phyloP scores from a whole-genome alignment of 1,140 invertebrate species.

The Potamilus streckersoni region DNA sequence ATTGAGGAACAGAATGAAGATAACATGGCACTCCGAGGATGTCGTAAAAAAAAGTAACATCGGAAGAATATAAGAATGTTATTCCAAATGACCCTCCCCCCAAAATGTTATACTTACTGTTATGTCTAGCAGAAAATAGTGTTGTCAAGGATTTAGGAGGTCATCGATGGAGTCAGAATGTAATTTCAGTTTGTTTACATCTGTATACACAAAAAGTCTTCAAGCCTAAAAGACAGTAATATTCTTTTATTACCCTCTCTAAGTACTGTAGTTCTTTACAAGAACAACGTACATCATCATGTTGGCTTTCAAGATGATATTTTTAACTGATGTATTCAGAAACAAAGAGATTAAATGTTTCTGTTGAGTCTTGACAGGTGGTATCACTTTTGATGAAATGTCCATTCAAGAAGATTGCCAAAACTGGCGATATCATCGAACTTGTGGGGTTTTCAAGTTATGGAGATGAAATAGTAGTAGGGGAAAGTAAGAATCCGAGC shows the following conservation, averaged over 20 bases:
- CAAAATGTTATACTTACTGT: too few relatives aligned
- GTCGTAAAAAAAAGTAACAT: too few relatives aligned
- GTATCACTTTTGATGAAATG: slow-evolving; percentile 24
- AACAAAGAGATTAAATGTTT: slow-evolving; percentile 4
- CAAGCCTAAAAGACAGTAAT: background rate
- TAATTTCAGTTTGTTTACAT: slow-evolving; percentile 11
- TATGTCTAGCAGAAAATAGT: slow-evolving; percentile 12
- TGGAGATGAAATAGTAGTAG: slow-evolving; percentile 14
- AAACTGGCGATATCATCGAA: slow-evolving; percentile 15
- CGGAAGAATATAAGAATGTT: too few relatives aligned
- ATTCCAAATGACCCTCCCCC: too few relatives aligned
- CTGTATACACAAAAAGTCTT: slow-evolving; percentile 20
- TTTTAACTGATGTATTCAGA: slow-evolving; percentile 15
- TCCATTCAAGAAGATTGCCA: slow-evolving; percentile 17
- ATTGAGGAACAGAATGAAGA: too few relatives aligned
- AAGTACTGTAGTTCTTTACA: background rate
- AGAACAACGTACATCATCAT: slow-evolving; percentile 4
- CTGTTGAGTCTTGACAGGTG: slow-evolving; percentile 6
- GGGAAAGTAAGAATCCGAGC: too few relatives aligned
- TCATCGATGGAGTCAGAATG: slow-evolving; percentile 11
- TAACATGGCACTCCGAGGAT: too few relatives aligned
- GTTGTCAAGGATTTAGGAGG: slow-evolving; percentile 8
- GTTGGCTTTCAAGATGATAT: slow-evolving; percentile 2
- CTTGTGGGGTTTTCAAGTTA: slow-evolving; percentile 21
- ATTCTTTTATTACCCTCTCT: slow-evolving; percentile 5